Base-by-base conservation (phyloP, 2,888 invertebrate genomes). In the Mesochorus sp. region DNA sequence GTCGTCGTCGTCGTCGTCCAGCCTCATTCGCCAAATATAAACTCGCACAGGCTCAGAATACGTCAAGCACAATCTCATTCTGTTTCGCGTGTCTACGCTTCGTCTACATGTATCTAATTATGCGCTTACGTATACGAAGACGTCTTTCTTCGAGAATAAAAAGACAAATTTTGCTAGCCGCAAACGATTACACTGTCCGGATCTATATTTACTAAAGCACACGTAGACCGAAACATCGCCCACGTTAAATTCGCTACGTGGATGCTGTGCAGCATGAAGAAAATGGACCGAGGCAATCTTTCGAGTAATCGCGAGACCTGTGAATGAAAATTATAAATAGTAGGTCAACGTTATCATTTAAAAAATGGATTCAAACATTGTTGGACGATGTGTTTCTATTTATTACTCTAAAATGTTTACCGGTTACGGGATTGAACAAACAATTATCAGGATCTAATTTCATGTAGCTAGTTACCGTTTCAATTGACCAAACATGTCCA, bases 301-400 rank as follows among this genome's bases (percentile, higher is more conserved):
- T 3, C n/a, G 14, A 34, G 19, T 34, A n/a, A 49, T 64, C 34
- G 26, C 21, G 49, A 21, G 4, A 14, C n/a, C n/a, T 49, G 49
- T 70, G 70, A 70, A 70, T 70, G 59, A 59, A 70, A 39, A 49
- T 59, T 70, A 59, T 70, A 70, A 70, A 70, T 39, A 59, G 28
- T 28, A 17, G 31, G 49, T 21, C 31, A 12, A 8, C 37, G 24
- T 14, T 34, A 47, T 67, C 42, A 57, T 47, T 31, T 47, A 57
- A 21, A 10, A 8, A 12, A 10, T 17, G 31, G 31, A 44, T 57
- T 28, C 6, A 28, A n/a, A 21, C n/a, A 57, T 44, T 24, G 5
- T 17, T 12, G 24, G 8, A 14, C 26, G 19, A 3, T 19, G n/a
- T 1, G 24, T 1, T 28, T 1, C 34, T 10, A 17, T 10, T 34